phyloP scores from a whole-genome alignment of 2,113 vertebrate genomes.

The Theropithecus gelada region DNA sequence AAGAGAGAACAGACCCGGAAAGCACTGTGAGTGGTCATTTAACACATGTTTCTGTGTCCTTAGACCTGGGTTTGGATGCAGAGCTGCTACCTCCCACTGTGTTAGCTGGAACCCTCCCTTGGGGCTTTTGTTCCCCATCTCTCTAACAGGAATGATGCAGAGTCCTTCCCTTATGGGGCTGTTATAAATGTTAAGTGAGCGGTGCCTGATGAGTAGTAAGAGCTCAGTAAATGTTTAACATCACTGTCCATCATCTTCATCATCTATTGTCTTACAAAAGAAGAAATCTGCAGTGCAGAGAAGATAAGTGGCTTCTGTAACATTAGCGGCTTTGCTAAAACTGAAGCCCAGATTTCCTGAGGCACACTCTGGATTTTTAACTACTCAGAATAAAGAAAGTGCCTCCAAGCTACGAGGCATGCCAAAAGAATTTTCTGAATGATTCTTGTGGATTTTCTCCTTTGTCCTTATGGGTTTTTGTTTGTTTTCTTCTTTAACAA shows the following conservation, averaged over 20 bases:
- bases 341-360: background rate
- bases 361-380: background rate
- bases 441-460: background rate
- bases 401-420: background rate
- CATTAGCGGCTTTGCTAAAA: background rate
- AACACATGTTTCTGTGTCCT: too few species aligned
- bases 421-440: background rate
- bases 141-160: background rate
- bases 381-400: background rate
- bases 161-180: fast-evolving
- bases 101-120: background rate
- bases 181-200: background rate
- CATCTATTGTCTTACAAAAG: background rate
- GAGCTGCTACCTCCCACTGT: background rate
- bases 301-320: background rate
- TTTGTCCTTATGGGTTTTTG: background rate
- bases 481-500: background rate
- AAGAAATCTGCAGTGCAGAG: background rate
- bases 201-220: fast-evolving
- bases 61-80: background rate
- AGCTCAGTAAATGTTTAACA: background rate
- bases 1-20: background rate
- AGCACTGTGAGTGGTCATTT: fast-evolving
- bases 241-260: background rate
- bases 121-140: background rate